These are phyloP conservation scores for Corydoras sp. DNA, from an alignment of 2,113 vertebrate species.

Conservation along the genomic window DNA sequence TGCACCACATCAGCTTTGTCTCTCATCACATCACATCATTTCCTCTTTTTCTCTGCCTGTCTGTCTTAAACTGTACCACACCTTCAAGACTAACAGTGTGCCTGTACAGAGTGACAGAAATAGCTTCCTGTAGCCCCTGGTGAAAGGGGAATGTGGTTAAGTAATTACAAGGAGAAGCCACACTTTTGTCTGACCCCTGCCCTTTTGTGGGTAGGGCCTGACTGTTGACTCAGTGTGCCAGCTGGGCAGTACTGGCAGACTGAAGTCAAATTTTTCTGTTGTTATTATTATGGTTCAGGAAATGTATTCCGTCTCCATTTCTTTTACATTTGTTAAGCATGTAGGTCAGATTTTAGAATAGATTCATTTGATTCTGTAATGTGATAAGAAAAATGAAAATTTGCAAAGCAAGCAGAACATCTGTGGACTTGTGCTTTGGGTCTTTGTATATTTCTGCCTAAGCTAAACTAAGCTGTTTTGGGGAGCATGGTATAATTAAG, in stretches of 20 bases:
- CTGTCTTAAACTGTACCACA: conserved; percentile 8
- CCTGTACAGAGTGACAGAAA: conserved; percentile 38
- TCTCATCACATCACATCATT: background rate
- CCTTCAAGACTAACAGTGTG: conserved; percentile 40
- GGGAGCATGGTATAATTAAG: conserved; percentile 68
- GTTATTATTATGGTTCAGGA: conserved; percentile 8
- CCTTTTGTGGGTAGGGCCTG: background rate
- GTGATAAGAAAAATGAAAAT: conserved; percentile 11
- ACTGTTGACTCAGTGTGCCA: conserved; percentile 10
- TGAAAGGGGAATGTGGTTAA: conserved; percentile 38
- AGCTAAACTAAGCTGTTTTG: conserved; percentile 53
- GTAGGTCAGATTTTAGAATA: conserved; percentile 10
- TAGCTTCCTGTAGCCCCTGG: conserved; percentile 45
- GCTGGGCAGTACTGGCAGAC: background rate
- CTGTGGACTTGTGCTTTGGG: conserved; percentile 26
- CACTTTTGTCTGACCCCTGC: conserved; percentile 27
- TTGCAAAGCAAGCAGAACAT: conserved; percentile 15
- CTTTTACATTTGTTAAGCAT: background rate
- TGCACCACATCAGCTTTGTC: background rate
- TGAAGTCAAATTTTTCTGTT: conserved; percentile 11
- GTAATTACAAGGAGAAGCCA: conserved; percentile 32
- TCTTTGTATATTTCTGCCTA: conserved; percentile 55
- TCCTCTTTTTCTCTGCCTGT: conserved; percentile 5
- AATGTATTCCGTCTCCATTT: background rate
- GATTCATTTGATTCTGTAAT: background rate